phyloP scores from a whole-genome alignment of 2,888 invertebrate genomes.

The Dryocosmus kuriphilus region DNA sequence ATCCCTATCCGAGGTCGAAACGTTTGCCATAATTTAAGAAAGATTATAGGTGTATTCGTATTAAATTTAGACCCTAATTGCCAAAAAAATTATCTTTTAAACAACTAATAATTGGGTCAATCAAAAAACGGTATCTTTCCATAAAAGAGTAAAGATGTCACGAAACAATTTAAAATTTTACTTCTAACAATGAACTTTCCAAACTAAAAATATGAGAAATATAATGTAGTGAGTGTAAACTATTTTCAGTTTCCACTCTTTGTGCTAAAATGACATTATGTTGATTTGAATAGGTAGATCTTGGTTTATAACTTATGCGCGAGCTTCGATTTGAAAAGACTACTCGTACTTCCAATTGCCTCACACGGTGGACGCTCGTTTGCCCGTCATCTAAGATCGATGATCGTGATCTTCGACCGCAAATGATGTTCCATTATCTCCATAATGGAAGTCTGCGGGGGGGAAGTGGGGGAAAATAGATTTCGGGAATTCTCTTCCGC shows the following conservation, averaged over 20 bases:
- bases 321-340: conserved; percentile 29
- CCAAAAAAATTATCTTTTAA: too few relatives aligned
- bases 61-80: too few relatives aligned
- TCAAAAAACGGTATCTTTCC: too few relatives aligned
- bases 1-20: too few relatives aligned
- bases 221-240: not conserved
- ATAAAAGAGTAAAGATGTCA: too few relatives aligned
- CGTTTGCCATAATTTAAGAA: too few relatives aligned
- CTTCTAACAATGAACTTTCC: too few relatives aligned
- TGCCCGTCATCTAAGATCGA: conserved; percentile 53
- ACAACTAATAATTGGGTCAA: too few relatives aligned
- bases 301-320: conserved; percentile 21
- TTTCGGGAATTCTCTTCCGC: conserved; percentile 65
- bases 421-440: conserved; percentile 68
- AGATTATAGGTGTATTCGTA: too few relatives aligned
- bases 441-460: conserved; percentile 61
- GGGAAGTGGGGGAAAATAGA: conserved; percentile 43
- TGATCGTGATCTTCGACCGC: conserved; percentile 65
- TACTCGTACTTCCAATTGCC: conserved; percentile 14
- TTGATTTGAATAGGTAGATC: not conserved
- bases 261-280: not conserved
- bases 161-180: not conserved
- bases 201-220: too few relatives aligned
- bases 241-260: not conserved
- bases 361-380: conserved; percentile 37